Percentiles rank a stretch among this genome's conserved stretches.
These are phyloP conservation scores for Phrynosoma blainvillii DNA, from an alignment of 2,113 vertebrate genomes.

Conservation along the genomic window DNA sequence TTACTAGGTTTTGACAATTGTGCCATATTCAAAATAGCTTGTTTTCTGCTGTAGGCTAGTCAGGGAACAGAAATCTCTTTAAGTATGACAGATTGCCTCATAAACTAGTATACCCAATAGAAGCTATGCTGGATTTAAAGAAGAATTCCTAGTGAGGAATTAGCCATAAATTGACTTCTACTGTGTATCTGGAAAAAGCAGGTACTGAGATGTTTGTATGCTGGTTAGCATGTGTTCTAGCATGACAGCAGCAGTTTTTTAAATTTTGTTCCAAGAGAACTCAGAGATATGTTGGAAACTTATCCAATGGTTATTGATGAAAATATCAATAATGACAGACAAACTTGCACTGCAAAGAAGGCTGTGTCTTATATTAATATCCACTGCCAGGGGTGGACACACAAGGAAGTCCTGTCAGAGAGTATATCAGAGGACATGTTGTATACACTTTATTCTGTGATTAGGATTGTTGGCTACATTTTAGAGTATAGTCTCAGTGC, in stretches of 20 bases:
- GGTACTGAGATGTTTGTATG: background rate
- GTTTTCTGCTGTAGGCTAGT: background rate
- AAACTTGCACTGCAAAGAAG: background rate
- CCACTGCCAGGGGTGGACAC: background rate
- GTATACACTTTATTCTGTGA: no score
- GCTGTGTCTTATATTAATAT: no score
- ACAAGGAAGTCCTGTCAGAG: no score
- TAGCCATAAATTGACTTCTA: slow-evolving; percentile 8
- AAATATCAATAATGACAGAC: background rate
- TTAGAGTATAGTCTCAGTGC: background rate
- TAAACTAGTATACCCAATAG: background rate
- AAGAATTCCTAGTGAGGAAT: background rate
- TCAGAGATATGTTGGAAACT: background rate
- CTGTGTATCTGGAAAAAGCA: background rate
- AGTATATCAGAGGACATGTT: background rate
- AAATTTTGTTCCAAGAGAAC: background rate
- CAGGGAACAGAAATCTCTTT: background rate
- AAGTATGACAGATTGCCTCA: background rate
- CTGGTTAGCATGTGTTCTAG: background rate
- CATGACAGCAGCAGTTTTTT: background rate
- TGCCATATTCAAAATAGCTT: background rate
- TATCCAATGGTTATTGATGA: background rate
- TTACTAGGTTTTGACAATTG: background rate
- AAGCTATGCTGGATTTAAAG: background rate
- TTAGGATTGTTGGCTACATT: background rate